phyloP scores from a whole-genome alignment of 2,113 vertebrate genomes.

The Vulpes vulpes region DNA sequence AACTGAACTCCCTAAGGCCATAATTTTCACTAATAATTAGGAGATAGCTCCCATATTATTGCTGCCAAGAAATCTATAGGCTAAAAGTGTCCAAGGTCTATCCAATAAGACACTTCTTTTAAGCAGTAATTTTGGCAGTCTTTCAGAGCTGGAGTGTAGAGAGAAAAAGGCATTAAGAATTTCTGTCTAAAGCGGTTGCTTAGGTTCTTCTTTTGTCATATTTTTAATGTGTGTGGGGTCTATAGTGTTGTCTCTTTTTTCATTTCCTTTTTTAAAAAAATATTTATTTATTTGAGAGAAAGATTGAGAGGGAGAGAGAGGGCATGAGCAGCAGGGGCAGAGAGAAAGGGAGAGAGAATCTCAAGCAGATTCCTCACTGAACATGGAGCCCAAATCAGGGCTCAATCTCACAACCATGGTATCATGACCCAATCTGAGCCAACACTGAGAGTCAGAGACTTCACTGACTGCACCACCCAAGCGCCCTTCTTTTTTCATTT shows the following conservation, averaged over 20 bases:
- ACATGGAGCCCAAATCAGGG: too few relatives aligned
- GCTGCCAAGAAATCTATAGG: background rate
- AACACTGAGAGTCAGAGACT: background rate
- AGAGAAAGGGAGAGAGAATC: too few relatives aligned
- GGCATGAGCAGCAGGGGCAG: too few relatives aligned
- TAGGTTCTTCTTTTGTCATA: background rate
- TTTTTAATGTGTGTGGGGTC: background rate
- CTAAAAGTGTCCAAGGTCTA: background rate
- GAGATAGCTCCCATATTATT: background rate
- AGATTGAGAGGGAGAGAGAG: too few relatives aligned
- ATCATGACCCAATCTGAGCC: too few relatives aligned
- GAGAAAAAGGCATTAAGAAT: background rate
- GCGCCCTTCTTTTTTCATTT: background rate
- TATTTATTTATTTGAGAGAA: too few relatives aligned
- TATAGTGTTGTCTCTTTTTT: background rate
- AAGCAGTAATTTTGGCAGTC: background rate
- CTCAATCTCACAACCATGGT: too few relatives aligned
- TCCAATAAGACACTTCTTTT: background rate
- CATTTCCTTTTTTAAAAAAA: background rate
- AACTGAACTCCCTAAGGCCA: background rate
- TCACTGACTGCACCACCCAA: background rate
- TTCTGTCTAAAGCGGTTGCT: background rate
- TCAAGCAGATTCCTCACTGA: too few relatives aligned
- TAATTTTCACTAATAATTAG: background rate
- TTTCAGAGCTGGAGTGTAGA: background rate